Percentiles rank a stretch among this genome's conserved stretches.
Evolutionary conservation across 2,888 invertebrate genomes (phyloP).

Genomic region (Ophion ellenae): DNA sequence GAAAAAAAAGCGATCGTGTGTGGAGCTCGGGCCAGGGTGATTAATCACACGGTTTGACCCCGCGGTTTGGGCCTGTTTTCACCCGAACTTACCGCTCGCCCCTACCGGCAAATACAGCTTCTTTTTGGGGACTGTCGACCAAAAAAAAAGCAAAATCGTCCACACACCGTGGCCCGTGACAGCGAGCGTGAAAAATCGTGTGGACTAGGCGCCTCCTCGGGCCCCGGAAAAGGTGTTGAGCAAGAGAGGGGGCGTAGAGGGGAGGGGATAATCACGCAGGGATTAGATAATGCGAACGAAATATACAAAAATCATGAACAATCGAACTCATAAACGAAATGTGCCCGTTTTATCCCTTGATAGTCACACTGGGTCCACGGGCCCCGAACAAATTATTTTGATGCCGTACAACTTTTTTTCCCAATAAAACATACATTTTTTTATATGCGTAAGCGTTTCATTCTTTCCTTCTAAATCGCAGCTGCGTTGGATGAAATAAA

Average conservation of each 20-base stretch:
- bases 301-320: neutral
- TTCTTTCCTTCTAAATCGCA: too few species aligned
- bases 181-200: conserved; percentile 35
- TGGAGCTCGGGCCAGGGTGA: conserved; percentile 50
- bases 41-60: conserved; percentile 61
- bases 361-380: too few species aligned
- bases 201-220: conserved; percentile 5
- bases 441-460: too few species aligned
- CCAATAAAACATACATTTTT: too few species aligned
- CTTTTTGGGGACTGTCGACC: conserved; percentile 44
- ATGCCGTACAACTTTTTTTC: too few species aligned
- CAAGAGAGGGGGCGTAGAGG: neutral
- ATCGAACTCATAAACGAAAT: neutral
- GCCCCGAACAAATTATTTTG: too few species aligned
- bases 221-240: conserved; percentile 10
- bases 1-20: conserved; percentile 1
- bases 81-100: conserved; percentile 25
- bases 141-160: conserved; percentile 56
- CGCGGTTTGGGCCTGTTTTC: conserved; percentile 29
- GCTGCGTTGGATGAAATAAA: too few species aligned
- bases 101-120: conserved; percentile 12
- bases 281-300: neutral
- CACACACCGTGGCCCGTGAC: neutral
- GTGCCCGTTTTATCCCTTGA: too few species aligned
- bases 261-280: neutral